Conservation (phyloP, 1,140 invertebrate species). For the Drosophila sucinea region DNA sequence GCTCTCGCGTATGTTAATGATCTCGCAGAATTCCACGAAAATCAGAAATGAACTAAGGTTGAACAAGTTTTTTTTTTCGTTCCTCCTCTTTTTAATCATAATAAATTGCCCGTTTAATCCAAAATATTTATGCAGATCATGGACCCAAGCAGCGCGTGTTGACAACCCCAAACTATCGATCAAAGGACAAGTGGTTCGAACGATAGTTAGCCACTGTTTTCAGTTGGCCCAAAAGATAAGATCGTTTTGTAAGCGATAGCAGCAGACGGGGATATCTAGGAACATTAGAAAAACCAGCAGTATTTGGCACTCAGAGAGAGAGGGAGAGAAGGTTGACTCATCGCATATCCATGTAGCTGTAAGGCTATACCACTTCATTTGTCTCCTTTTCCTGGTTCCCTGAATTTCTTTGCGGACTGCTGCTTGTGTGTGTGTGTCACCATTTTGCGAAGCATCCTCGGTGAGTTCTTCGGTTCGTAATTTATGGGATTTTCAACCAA, state of each 20-base stretch:
- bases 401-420: slow-evolving; percentile 25
- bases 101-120: slow-evolving; percentile 63
- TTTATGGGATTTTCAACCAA: slow-evolving; percentile 50
- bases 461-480: slow-evolving; percentile 24
- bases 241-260: slow-evolving; percentile 63
- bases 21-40: slow-evolving; percentile 75
- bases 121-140: slow-evolving; percentile 70
- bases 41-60: slow-evolving; percentile 45
- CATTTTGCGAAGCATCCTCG: slow-evolving; percentile 26
- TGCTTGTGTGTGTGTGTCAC: slow-evolving; percentile 42
- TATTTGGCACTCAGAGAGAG: slow-evolving; percentile 47
- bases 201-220: slow-evolving; percentile 44
- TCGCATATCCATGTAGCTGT: slow-evolving; percentile 43
- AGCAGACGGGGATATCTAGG: slow-evolving; percentile 20
- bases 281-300: slow-evolving; percentile 46
- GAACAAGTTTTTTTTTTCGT: slow-evolving; percentile 68
- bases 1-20: slow-evolving; percentile 74
- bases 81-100: slow-evolving; percentile 47
- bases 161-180: slow-evolving; percentile 62
- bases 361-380: slow-evolving; percentile 67
- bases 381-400: slow-evolving; percentile 19
- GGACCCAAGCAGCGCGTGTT: slow-evolving; percentile 56
- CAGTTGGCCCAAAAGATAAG: slow-evolving; percentile 24
- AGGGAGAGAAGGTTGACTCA: slow-evolving; percentile 1
- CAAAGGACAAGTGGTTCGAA: slow-evolving; percentile 35